phyloP scores from a whole-genome alignment of 2,113 vertebrate genomes.

The Misgurnus anguillicaudatus region DNA sequence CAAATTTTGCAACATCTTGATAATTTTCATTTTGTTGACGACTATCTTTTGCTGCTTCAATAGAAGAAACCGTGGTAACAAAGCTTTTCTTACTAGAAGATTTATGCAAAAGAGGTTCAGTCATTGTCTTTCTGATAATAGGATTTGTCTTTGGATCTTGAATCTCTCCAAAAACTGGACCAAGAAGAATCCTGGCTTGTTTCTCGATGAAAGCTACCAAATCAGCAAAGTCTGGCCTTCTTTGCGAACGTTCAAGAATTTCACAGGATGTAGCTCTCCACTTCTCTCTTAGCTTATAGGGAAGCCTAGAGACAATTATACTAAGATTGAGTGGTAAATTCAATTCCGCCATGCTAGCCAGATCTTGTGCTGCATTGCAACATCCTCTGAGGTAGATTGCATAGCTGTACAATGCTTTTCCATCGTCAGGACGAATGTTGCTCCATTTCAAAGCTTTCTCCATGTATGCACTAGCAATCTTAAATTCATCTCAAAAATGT shows the following conservation, averaged over 20 bases:
- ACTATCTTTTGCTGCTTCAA: too few species aligned
- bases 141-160: too few species aligned
- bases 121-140: too few species aligned
- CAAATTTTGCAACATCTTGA: too few species aligned
- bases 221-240: not conserved
- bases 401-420: not conserved
- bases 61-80: too few species aligned
- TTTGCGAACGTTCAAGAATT: not conserved
- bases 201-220: not conserved
- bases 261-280: not conserved
- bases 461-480: not conserved
- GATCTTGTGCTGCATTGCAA: constrained; percentile 7
- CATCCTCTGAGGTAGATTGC: not conserved
- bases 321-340: constrained; percentile 1
- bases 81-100: too few species aligned
- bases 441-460: not conserved
- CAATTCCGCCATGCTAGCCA: not conserved
- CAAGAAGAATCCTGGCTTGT: too few species aligned
- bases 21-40: too few species aligned
- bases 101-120: too few species aligned
- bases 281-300: not conserved
- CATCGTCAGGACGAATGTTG: not conserved
- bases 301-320: not conserved
- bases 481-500: not conserved
- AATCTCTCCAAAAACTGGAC: too few species aligned